These are phyloP conservation scores for Scarus forsteni DNA, from an alignment of 2,797 vertebrate genomes.

Conservation along the genomic window DNA sequence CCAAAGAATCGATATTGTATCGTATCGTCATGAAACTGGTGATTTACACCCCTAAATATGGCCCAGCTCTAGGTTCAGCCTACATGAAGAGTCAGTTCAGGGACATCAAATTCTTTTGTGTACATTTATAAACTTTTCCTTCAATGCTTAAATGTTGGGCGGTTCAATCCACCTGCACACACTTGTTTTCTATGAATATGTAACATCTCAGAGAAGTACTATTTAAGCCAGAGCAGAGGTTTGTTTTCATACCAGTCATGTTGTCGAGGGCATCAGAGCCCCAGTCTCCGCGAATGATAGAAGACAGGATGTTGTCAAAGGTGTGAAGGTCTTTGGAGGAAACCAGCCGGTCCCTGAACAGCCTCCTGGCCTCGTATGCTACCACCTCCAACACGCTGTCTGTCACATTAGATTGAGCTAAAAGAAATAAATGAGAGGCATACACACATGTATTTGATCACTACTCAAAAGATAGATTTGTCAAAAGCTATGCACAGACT, in stretches of 20 bases:
- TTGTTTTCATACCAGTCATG: slow-evolving; percentile 87
- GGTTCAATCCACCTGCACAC: background rate
- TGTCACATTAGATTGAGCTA: slow-evolving; percentile 81
- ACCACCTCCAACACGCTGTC: slow-evolving; percentile 93
- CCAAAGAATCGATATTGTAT: too few species aligned
- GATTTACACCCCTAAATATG: too few species aligned
- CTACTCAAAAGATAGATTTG: slow-evolving; percentile 13
- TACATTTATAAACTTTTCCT: background rate
- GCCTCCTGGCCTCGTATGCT: slow-evolving; percentile 90
- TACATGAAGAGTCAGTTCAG: too few species aligned
- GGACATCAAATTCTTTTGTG: too few species aligned
- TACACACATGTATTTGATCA: background rate
- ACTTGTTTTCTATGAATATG: background rate
- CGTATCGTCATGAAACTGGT: too few species aligned
- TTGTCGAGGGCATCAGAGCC: slow-evolving; percentile 90
- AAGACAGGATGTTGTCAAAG: slow-evolving; percentile 93
- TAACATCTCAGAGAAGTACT: background rate
- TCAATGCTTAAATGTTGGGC: background rate
- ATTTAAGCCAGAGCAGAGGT: background rate
- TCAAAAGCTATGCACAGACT: background rate
- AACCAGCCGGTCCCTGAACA: slow-evolving; percentile 96
- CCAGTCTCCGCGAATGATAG: slow-evolving; percentile 93
- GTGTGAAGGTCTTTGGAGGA: slow-evolving; percentile 87
- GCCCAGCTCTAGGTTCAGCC: too few species aligned
- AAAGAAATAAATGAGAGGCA: slow-evolving; percentile 10